Percentiles rank a stretch among this genome's conserved stretches.
These are phyloP conservation scores for Panurus biarmicus DNA, from an alignment of 2,113 vertebrate species.

Conservation along the genomic window DNA sequence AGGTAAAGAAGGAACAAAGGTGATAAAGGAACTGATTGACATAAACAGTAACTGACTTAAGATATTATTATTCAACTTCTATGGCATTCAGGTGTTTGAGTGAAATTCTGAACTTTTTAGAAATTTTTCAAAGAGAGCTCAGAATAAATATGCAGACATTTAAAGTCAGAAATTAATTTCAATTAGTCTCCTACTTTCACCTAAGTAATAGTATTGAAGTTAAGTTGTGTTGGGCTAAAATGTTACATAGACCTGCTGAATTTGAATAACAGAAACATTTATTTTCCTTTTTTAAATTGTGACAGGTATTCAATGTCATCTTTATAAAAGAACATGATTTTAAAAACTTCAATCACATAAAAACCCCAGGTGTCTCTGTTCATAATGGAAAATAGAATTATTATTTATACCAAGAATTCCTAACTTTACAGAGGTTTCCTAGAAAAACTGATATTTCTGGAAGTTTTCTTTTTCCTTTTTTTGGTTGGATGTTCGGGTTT, in stretches of 20 bases:
- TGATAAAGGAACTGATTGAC: background rate
- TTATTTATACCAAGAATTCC: background rate
- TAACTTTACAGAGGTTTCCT: background rate
- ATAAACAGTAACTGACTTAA: background rate
- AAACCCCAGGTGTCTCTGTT: background rate
- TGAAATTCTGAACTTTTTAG: background rate
- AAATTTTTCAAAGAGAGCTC: background rate
- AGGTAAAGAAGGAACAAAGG: background rate
- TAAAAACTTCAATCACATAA: background rate
- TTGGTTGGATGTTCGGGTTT: accelerated
- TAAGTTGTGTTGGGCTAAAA: background rate
- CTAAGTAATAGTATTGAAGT: background rate
- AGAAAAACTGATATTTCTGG: background rate
- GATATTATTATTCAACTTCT: background rate
- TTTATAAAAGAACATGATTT: background rate
- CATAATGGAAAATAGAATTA: background rate
- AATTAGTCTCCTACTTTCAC: background rate
- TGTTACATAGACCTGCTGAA: background rate
- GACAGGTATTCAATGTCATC: background rate
- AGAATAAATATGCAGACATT: background rate
- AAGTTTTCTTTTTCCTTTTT: background rate
- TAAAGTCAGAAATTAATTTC: background rate
- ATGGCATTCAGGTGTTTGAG: background rate
- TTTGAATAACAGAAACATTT: background rate
- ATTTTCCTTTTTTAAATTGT: background rate